Evolutionary conservation across 2,113 vertebrate genomes (phyloP).

Genomic region (Zosterops lateralis): DNA sequence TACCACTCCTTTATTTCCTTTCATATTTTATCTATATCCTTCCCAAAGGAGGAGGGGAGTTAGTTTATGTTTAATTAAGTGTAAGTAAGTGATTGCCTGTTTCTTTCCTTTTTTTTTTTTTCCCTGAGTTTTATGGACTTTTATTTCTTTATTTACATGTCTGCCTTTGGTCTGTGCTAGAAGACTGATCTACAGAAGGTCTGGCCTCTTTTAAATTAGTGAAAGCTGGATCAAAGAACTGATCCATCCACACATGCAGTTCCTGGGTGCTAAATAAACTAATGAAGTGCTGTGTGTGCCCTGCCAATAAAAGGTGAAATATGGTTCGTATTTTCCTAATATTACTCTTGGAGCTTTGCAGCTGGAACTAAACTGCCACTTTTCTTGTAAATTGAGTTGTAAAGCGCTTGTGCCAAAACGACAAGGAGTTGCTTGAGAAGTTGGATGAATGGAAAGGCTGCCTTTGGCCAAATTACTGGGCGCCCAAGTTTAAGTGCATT

Average conservation of each 20-base stretch:
- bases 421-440: constrained; percentile 50
- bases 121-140: not conserved
- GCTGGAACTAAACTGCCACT: constrained; percentile 16
- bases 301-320: constrained; percentile 50
- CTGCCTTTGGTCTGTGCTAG: constrained; percentile 32
- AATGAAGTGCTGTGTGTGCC: constrained; percentile 24
- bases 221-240: constrained; percentile 53
- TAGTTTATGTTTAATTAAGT: constrained; percentile 75
- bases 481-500: constrained; percentile 20
- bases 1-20: constrained; percentile 46
- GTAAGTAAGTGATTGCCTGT: constrained; percentile 67
- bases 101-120: not conserved
- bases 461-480: constrained; percentile 46
- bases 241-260: not conserved
- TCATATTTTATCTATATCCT: constrained; percentile 57
- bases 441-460: constrained; percentile 40
- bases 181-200: constrained; percentile 47
- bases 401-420: constrained; percentile 55
- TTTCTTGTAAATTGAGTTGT: constrained; percentile 59
- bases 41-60: constrained; percentile 63
- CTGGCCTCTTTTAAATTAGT: not conserved
- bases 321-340: constrained; percentile 50
- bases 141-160: not conserved
- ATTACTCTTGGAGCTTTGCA: constrained; percentile 52
- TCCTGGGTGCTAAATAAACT: constrained; percentile 62